A percentile compares a stretch with the other conserved stretches of the same genome.
These are phyloP conservation scores for Hypomesus transpacificus DNA, from an alignment of 2,113 vertebrate species.

Conservation along the genomic window DNA sequence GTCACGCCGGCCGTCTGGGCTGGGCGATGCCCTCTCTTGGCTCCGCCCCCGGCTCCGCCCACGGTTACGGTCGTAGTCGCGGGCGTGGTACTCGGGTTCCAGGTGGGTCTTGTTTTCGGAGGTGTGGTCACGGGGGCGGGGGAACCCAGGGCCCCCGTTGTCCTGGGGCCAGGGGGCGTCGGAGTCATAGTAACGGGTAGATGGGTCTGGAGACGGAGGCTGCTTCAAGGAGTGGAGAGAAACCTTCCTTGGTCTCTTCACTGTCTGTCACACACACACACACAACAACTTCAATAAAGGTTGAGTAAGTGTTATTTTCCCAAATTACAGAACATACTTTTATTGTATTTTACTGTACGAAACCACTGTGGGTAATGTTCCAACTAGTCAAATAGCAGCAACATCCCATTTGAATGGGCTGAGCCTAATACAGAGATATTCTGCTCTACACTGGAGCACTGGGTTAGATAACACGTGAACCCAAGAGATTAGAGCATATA, in stretches of 20 bases:
- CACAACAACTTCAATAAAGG: background rate
- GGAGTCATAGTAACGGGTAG: conserved; percentile 72
- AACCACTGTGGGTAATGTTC: too few species aligned
- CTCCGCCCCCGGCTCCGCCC: conserved; percentile 64
- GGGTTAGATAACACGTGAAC: background rate
- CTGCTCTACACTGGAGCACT: background rate
- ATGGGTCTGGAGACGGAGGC: conserved; percentile 71
- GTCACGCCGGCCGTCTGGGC: conserved; percentile 69
- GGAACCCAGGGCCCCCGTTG: conserved; percentile 71
- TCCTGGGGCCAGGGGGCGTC: conserved; percentile 77
- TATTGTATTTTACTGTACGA: too few species aligned
- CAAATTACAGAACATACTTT: too few species aligned
- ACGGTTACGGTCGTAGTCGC: conserved; percentile 49
- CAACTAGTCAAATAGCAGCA: too few species aligned
- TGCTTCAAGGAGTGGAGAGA: conserved; percentile 65
- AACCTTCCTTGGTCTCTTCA: conserved; percentile 87
- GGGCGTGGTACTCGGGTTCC: conserved; percentile 65
- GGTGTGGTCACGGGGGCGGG: conserved; percentile 71
- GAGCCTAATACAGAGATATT: background rate
- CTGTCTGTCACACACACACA: conserved; percentile 70
- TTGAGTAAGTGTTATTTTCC: too few species aligned
- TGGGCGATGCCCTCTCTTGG: conserved; percentile 62
- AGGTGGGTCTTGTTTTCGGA: conserved; percentile 62
- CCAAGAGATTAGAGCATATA: background rate
- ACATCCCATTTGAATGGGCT: too few species aligned